Evolutionary conservation across 2,113 vertebrate species (phyloP).

Genomic region (Gymnarchus niloticus): DNA sequence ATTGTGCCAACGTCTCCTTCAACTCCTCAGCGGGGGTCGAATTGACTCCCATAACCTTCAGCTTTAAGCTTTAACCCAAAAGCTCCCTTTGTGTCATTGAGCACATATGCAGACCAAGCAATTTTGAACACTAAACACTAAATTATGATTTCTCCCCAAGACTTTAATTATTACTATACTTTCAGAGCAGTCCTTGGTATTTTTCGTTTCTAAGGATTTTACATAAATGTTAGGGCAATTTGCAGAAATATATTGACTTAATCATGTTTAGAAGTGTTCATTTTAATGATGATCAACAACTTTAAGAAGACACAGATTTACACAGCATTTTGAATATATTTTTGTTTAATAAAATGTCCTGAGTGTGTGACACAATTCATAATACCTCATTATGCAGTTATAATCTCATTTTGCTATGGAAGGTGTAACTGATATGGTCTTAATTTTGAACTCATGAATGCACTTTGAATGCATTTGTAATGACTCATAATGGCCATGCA

Average conservation of each 20-base stretch:
- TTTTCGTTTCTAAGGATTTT: background rate
- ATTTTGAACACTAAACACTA: constrained; percentile 30
- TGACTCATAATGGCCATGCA: no score
- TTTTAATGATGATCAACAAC: background rate
- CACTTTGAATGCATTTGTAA: background rate
- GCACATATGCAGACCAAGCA: constrained; percentile 39
- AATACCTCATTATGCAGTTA: background rate
- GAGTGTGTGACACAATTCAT: background rate
- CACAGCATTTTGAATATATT: background rate
- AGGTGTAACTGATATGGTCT: background rate
- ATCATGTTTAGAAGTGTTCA: background rate
- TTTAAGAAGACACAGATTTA: background rate
- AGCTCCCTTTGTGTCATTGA: constrained; percentile 48
- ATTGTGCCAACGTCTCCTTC: constrained; percentile 67
- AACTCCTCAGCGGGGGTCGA: constrained; percentile 60
- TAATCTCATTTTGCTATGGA: background rate
- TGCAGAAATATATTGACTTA: background rate
- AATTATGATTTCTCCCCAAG: background rate
- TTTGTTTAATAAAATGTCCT: background rate
- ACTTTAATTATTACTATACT: background rate
- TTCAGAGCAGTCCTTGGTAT: background rate
- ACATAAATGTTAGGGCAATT: background rate
- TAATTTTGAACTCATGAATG: background rate
- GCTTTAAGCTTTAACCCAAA: constrained; percentile 63
- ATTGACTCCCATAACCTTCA: constrained; percentile 71